Conservation (phyloP, 2,113 vertebrate species). For the Ranitomeya variabilis region DNA sequence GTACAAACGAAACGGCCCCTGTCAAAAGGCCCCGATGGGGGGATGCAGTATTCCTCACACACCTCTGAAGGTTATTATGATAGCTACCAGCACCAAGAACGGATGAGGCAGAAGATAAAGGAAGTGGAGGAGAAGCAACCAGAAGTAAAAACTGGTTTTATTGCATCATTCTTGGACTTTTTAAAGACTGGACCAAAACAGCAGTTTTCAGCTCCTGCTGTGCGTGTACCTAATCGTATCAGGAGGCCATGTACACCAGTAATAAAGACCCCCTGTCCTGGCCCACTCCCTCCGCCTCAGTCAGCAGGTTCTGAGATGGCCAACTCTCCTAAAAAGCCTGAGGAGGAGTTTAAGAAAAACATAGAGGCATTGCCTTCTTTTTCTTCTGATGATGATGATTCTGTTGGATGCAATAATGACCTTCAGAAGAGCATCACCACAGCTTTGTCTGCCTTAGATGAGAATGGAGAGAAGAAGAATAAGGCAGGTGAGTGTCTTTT, state of each 20-base stretch:
- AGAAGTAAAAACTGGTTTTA: conserved; percentile 96
- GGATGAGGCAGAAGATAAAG: conserved; percentile 94
- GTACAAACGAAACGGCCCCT: conserved; percentile 85
- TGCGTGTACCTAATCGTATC: conserved; percentile 83
- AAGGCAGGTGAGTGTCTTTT: conserved; percentile 77
- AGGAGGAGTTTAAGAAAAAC: conserved; percentile 88
- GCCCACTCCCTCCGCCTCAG: conserved; percentile 74
- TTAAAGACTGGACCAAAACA: conserved; percentile 95
- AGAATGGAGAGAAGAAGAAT: conserved; percentile 83
- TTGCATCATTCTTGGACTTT: conserved; percentile 97
- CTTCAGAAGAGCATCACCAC: conserved; percentile 88
- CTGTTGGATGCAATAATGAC: conserved; percentile 85
- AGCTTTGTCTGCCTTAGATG: conserved; percentile 83
- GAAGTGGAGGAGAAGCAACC: conserved; percentile 98
- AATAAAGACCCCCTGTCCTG: conserved; percentile 73
- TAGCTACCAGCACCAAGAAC: conserved; percentile 92
- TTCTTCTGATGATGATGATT: conserved; percentile 96
- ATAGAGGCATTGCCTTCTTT: conserved; percentile 88
- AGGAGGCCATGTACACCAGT: conserved; percentile 79
- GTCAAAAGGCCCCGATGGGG: conserved; percentile 79
- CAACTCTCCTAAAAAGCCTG: conserved; percentile 79
- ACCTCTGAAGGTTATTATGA: conserved; percentile 80
- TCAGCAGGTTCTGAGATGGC: conserved; percentile 59
- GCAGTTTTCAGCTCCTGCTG: conserved; percentile 87
- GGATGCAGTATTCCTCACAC: conserved; percentile 75